A percentile compares a stretch with the other conserved stretches of the same genome.
phyloP scores from a whole-genome alignment of 2,888 invertebrate species.

The Saturnia pavonia region DNA sequence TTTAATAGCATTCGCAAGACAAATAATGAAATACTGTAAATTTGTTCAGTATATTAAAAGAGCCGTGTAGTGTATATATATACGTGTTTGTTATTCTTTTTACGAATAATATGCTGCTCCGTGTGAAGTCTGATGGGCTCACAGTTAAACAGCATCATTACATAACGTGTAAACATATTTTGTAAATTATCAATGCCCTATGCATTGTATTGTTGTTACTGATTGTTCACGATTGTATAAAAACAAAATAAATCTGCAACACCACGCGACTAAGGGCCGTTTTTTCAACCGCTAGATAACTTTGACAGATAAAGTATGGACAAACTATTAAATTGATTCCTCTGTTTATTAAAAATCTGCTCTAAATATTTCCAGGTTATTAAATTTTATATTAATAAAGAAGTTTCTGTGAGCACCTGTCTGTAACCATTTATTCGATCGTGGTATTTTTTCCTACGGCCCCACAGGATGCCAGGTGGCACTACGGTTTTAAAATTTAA shows the following conservation, averaged over 20 bases:
- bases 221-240: background rate
- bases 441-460: background rate
- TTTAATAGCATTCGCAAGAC: background rate
- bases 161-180: background rate
- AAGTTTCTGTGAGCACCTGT: background rate
- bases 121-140: background rate
- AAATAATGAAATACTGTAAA: background rate
- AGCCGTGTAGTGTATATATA: background rate
- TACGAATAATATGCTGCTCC: no score
- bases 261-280: no score
- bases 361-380: background rate
- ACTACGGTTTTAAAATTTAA: conserved; percentile 15
- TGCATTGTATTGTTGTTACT: background rate
- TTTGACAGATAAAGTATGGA: no score
- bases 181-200: background rate
- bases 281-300: no score
- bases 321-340: no score
- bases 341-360: no score
- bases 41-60: background rate
- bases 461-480: conserved; percentile 10
- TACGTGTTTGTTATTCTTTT: background rate
- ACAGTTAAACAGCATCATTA: background rate
- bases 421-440: conserved; percentile 2
- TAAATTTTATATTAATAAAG: background rate
- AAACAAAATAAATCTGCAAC: no score